These are phyloP conservation scores for Lucinisca nassula DNA, from an alignment of 2,888 invertebrate genomes.

Conservation along the genomic window DNA sequence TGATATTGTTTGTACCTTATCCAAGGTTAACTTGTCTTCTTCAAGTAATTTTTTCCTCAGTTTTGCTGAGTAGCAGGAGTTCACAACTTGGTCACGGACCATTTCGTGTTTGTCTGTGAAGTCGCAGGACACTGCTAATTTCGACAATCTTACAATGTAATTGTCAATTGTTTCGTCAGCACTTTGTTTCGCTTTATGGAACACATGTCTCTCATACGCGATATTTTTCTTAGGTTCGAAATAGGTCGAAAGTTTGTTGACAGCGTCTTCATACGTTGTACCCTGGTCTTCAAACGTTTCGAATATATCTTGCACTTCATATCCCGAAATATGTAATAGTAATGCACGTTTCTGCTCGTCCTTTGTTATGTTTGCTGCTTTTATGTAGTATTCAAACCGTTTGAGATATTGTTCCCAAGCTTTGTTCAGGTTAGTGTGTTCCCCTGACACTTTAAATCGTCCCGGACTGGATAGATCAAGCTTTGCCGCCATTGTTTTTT, in stretches of 20 bases:
- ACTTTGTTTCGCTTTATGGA: neutral
- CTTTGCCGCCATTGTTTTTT: neutral
- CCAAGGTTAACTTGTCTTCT: neutral
- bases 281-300: neutral
- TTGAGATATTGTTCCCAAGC: neutral
- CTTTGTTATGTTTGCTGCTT: neutral
- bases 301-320: constrained; percentile 16
- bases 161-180: neutral
- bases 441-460: neutral
- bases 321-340: constrained; percentile 7
- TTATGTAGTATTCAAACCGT: neutral
- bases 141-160: neutral
- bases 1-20: neutral
- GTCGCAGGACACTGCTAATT: neutral
- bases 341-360: constrained; percentile 12
- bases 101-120: neutral
- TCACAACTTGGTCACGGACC: too few relatives aligned
- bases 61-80: neutral
- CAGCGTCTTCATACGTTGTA: neutral
- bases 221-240: constrained; percentile 7
- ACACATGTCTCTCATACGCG: neutral
- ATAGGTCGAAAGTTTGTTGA: neutral
- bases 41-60: neutral
- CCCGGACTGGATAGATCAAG: neutral
- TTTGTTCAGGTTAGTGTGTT: neutral